phyloP scores from a whole-genome alignment of 2,888 invertebrate species.

The Zhuqinia jingwanae region DNA sequence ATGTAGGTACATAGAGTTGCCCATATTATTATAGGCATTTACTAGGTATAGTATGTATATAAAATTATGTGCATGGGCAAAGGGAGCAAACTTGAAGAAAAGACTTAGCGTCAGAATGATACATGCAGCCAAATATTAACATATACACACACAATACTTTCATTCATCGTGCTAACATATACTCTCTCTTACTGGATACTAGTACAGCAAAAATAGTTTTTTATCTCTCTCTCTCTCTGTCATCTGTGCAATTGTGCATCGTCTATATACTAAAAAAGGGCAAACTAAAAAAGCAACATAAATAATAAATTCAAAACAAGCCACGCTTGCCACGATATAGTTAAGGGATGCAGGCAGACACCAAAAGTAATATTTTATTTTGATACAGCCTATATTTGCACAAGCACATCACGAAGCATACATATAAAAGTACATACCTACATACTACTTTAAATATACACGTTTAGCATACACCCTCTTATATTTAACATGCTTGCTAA shows the following conservation, averaged over 20 bases:
- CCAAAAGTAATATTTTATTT: slow-evolving; percentile 15
- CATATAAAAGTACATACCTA: no score
- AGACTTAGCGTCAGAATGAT: slow-evolving; percentile 68
- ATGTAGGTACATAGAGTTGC: slow-evolving; percentile 1
- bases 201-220: slow-evolving; percentile 28
- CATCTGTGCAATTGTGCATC: slow-evolving; percentile 37
- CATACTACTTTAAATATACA: not conserved
- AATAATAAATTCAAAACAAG: slow-evolving; percentile 68
- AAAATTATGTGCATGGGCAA: slow-evolving; percentile 18
- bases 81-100: slow-evolving; percentile 57
- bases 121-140: slow-evolving; percentile 51
- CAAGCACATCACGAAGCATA: not conserved
- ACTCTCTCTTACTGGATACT: slow-evolving; percentile 17
- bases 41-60: not conserved
- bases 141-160: slow-evolving; percentile 51
- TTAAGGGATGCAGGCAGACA: no score
- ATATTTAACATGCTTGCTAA: not conserved
- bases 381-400: slow-evolving; percentile 14
- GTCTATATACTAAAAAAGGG: not conserved
- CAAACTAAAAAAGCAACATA: slow-evolving; percentile 50
- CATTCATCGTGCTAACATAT: slow-evolving; percentile 64
- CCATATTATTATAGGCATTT: not conserved
- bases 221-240: slow-evolving; percentile 28
- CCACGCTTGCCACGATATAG: slow-evolving; percentile 28
- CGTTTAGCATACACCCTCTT: not conserved